A percentile compares a stretch with the other conserved stretches of the same genome.
Evolutionary conservation across 2,113 vertebrate genomes (phyloP).

Genomic region (Meriones unguiculatus): DNA sequence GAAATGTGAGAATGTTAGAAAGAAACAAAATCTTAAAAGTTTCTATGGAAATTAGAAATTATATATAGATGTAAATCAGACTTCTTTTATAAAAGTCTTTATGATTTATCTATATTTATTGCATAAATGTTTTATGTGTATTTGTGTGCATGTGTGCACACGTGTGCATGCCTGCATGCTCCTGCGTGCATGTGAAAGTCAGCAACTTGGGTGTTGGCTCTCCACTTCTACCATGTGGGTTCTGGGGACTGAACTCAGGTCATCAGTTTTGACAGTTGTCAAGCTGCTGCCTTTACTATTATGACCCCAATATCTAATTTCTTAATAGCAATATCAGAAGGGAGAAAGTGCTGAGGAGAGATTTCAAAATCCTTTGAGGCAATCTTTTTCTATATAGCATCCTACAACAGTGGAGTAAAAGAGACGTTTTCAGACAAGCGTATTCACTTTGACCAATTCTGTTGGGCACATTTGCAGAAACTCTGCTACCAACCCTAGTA

Average conservation of each 20-base stretch:
- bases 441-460: neutral
- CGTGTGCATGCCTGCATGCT: neutral
- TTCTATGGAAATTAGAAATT: neutral
- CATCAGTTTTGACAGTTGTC: too few relatives aligned
- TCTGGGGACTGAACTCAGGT: neutral
- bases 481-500: neutral
- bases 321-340: neutral
- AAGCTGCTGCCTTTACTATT: neutral
- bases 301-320: neutral
- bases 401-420: neutral
- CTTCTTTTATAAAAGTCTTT: neutral
- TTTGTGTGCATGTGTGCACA: neutral
- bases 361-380: neutral
- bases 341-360: neutral
- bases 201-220: too few relatives aligned
- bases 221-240: too few relatives aligned
- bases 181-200: neutral
- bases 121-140: neutral
- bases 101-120: neutral
- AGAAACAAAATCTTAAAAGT: neutral
- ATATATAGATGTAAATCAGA: neutral
- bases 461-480: neutral
- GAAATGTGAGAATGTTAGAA: neutral
- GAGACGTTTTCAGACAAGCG: neutral
- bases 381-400: neutral